Evolutionary conservation across 1,140 invertebrate genomes (phyloP).

Genomic region (Cydia amplana): DNA sequence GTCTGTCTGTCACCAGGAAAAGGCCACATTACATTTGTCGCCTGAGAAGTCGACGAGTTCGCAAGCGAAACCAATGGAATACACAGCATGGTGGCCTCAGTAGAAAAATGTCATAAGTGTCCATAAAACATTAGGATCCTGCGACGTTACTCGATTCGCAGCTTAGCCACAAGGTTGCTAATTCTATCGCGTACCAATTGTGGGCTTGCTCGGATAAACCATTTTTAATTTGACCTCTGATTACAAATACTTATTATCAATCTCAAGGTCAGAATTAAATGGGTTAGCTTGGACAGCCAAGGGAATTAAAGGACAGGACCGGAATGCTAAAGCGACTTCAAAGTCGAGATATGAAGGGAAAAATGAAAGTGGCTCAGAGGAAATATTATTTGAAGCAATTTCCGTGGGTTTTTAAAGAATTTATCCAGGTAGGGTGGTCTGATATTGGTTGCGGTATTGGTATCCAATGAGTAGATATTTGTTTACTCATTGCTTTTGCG

Average conservation of each 20-base stretch:
- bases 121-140: neutral
- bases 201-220: neutral
- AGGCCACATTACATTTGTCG: neutral
- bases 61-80: neutral
- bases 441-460: slow-evolving; percentile 2
- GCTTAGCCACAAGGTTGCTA: neutral
- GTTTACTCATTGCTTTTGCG: neutral
- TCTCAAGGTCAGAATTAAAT: neutral
- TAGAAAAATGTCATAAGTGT: neutral
- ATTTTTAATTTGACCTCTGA: neutral
- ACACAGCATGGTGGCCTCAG: neutral
- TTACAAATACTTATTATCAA: neutral
- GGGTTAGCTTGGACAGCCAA: neutral
- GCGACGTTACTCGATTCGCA: neutral
- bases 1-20: too few relatives aligned
- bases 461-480: slow-evolving; percentile 1
- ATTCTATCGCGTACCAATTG: neutral
- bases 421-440: neutral
- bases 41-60: too few relatives aligned
- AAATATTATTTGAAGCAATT: slow-evolving; percentile 30
- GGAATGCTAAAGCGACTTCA: slow-evolving; percentile 19
- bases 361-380: slow-evolving; percentile 30
- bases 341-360: slow-evolving; percentile 18
- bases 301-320: neutral
- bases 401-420: slow-evolving; percentile 30